Evolutionary conservation across 2,113 vertebrate species (phyloP).

Genomic region (Brienomyrus brachyistius): DNA sequence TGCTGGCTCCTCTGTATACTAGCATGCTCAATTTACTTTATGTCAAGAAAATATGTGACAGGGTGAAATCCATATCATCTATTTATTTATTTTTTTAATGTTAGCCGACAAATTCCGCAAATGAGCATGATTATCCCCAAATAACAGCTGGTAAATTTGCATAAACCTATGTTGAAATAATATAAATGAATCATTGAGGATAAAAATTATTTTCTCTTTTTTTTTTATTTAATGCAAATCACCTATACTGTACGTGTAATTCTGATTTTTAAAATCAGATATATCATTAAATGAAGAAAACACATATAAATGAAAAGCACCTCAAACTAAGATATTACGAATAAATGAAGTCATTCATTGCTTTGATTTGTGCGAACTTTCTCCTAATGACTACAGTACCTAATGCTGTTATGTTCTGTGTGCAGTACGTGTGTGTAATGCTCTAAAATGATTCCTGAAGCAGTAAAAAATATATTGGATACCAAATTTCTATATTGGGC

Average conservation of each 20-base stretch:
- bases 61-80: background rate
- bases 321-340: background rate
- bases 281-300: background rate
- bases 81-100: background rate
- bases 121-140: too few species aligned
- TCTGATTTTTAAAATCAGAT: background rate
- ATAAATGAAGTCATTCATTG: background rate
- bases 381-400: background rate
- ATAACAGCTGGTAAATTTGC: background rate
- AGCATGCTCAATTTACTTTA: background rate
- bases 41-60: background rate
- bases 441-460: background rate
- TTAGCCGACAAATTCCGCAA: too few species aligned
- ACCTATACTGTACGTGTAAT: background rate
- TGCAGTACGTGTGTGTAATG: background rate
- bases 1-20: background rate
- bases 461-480: background rate
- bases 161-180: background rate
- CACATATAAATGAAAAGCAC: background rate
- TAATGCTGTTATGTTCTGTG: background rate
- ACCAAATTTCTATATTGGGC: background rate
- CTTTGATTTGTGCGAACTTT: background rate
- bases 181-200: background rate
- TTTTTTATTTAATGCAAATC: background rate
- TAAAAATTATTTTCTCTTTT: background rate